Conservation (phyloP, 2,113 vertebrate species). For the Gracilinanus agilis region DNA sequence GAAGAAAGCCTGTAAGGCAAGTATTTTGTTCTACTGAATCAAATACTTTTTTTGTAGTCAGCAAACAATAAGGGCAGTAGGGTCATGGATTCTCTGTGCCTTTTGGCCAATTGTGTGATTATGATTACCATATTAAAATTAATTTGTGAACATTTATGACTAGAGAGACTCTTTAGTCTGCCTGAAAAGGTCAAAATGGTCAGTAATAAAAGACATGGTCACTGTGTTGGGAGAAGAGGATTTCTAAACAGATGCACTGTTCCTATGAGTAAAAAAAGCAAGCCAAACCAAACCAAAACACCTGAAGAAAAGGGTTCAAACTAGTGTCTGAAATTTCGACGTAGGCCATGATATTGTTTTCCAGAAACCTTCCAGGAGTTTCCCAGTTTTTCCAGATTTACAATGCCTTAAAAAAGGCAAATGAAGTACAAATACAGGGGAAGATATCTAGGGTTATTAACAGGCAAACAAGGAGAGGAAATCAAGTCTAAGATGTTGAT, state of each 20-base stretch:
- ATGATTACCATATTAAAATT: conserved; percentile 26
- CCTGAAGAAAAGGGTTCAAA: not conserved
- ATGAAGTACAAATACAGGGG: not conserved
- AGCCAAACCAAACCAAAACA: no score
- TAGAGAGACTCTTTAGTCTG: not conserved
- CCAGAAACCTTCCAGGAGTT: not conserved
- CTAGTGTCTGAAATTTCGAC: not conserved
- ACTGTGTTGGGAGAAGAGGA: not conserved
- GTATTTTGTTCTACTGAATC: not conserved
- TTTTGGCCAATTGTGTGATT: not conserved
- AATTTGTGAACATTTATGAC: conserved; percentile 20
- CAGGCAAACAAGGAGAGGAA: not conserved
- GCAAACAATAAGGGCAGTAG: not conserved
- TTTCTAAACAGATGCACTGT: not conserved
- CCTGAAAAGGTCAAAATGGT: not conserved
- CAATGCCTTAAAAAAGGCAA: not conserved
- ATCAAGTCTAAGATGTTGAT: not conserved
- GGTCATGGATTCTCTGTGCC: not conserved
- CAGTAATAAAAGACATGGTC: not conserved
- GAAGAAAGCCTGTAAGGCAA: not conserved
- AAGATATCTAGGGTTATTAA: not conserved
- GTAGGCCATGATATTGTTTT: not conserved
- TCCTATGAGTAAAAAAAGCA: not conserved
- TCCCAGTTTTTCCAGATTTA: not conserved
- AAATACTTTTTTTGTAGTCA: not conserved